A percentile compares a stretch with the other conserved stretches of the same genome.
Evolutionary conservation across 2,888 invertebrate species (phyloP).

Genomic region (Oasisia sp.): DNA sequence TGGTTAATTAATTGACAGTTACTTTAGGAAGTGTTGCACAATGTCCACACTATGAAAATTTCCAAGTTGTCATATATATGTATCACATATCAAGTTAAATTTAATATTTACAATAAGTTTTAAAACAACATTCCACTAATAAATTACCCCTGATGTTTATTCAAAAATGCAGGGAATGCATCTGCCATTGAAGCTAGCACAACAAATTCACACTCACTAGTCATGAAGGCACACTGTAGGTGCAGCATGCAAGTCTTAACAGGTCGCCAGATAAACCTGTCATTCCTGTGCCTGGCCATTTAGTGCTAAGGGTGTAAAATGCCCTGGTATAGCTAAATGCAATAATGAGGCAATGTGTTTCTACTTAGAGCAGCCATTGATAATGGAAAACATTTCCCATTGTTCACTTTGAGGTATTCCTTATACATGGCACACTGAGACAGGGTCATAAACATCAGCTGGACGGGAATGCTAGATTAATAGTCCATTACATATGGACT

Average conservation of each 20-base stretch:
- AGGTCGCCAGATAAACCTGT: not conserved
- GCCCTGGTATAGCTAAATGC: not conserved
- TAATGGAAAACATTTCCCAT: not conserved
- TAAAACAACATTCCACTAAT: not conserved
- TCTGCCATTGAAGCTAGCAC: not conserved
- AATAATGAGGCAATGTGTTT: not conserved
- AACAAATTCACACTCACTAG: not conserved
- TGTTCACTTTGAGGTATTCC: not conserved
- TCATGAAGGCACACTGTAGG: not conserved
- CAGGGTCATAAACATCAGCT: not conserved
- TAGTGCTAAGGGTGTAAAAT: not conserved
- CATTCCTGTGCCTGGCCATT: not conserved
- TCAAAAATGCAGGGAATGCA: not conserved
- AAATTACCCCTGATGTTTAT: no score
- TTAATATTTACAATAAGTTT: not conserved
- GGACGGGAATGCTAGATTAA: not conserved
- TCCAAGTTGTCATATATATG: not conserved
- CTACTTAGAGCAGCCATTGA: not conserved
- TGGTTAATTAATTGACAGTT: not conserved
- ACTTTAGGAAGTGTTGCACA: not conserved
- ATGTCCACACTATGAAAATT: not conserved
- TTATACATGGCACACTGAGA: not conserved
- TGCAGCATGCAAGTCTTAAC: not conserved
- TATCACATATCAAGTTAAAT: not conserved
- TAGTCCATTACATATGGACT: not conserved